phyloP scores from a whole-genome alignment of 2,888 invertebrate genomes.

The Lochmaea crataegi region DNA sequence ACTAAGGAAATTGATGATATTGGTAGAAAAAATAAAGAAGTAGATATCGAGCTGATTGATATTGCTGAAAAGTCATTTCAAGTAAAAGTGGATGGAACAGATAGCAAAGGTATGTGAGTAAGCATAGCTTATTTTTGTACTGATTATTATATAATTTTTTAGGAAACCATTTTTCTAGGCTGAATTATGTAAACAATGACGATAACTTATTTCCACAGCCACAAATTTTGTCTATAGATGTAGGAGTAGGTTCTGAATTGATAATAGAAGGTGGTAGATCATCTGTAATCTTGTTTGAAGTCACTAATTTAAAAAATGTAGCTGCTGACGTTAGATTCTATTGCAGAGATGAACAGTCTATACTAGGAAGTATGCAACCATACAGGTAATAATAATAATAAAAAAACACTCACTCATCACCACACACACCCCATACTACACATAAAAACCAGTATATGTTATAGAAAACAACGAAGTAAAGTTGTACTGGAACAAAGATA shows the following conservation, averaged over 20 bases:
- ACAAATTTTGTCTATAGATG: slow-evolving; percentile 61
- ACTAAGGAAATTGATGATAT: slow-evolving; percentile 4
- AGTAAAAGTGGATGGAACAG: slow-evolving; percentile 56
- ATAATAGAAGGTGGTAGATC: slow-evolving; percentile 60
- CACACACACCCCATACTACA: too few relatives aligned
- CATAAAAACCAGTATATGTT: too few relatives aligned
- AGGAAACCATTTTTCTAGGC: slow-evolving; percentile 55
- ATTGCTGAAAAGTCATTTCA: slow-evolving; percentile 52
- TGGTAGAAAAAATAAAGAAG: slow-evolving; percentile 41
- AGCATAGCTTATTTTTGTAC: neutral
- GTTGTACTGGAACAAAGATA: too few relatives aligned
- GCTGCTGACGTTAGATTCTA: slow-evolving; percentile 70
- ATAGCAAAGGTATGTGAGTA: slow-evolving; percentile 51
- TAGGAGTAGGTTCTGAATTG: slow-evolving; percentile 66
- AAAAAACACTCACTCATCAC: too few relatives aligned
- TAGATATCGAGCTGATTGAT: slow-evolving; percentile 50
- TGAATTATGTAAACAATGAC: slow-evolving; percentile 51
- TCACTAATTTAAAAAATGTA: slow-evolving; percentile 76
- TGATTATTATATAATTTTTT: slow-evolving; percentile 39
- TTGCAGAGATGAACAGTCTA: slow-evolving; percentile 71
- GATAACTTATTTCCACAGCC: slow-evolving; percentile 48
- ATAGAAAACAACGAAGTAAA: too few relatives aligned
- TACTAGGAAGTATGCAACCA: slow-evolving; percentile 70
- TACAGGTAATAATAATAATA: too few relatives aligned
- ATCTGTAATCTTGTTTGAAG: slow-evolving; percentile 74